A percentile compares a stretch with the other conserved stretches of the same genome.
Conservation (phyloP, 2,113 vertebrate genomes). For the Corythaixoides concolor region DNA sequence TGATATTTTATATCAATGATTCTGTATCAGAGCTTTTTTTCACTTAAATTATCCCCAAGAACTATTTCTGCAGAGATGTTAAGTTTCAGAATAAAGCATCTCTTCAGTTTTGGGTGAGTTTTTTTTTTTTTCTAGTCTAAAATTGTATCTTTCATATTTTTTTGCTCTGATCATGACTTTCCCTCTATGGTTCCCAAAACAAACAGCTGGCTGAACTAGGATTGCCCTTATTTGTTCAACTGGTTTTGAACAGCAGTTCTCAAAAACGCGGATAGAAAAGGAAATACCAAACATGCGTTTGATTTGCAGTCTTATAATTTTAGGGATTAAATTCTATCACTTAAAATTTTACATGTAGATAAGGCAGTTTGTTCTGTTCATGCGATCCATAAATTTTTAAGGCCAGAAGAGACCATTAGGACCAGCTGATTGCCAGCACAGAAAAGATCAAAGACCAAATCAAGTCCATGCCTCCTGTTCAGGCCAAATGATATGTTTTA, state of each 20-base stretch:
- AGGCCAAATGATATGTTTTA: not conserved
- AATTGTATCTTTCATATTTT: not conserved
- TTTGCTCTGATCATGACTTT: not conserved
- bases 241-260: slow-evolving; percentile 4
- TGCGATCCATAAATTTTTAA: not conserved
- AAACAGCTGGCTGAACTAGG: slow-evolving; percentile 17
- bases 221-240: slow-evolving; percentile 54
- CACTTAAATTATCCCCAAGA: not conserved
- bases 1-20: not conserved
- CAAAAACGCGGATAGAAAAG: not conserved
- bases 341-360: not conserved
- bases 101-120: not conserved
- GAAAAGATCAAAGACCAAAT: not conserved
- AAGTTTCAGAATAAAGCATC: not conserved
- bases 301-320: not conserved
- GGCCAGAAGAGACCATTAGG: not conserved
- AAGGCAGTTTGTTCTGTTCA: not conserved
- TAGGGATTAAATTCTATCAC: not conserved
- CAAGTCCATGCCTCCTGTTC: not conserved
- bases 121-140: not conserved
- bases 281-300: not conserved
- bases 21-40: not conserved
- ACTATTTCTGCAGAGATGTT: not conserved
- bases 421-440: not conserved
- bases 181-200: not conserved